Conservation (phyloP, 2,113 vertebrate species). For the Carettochelys insculpta region DNA sequence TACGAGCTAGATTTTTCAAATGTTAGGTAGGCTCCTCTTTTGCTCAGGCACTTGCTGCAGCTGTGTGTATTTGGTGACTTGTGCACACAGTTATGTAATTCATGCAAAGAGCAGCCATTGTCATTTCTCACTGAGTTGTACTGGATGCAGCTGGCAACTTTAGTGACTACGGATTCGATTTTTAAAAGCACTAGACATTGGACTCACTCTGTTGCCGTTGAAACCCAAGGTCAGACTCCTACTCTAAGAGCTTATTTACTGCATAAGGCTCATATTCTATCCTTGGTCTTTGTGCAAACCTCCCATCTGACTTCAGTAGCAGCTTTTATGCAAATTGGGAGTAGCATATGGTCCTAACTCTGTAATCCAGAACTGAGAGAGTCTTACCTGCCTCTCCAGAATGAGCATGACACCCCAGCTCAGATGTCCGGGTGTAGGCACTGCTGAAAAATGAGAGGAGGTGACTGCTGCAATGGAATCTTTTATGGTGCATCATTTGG, state of each 20-base stretch:
- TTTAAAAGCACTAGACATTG: neutral
- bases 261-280: neutral
- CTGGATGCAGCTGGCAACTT: neutral
- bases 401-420: constrained; percentile 36
- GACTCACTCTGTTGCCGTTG: neutral
- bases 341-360: constrained; percentile 51
- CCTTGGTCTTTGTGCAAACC: constrained; percentile 27
- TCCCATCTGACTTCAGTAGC: constrained; percentile 35
- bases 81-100: neutral
- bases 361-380: constrained; percentile 53
- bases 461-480: neutral
- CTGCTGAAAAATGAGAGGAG: neutral
- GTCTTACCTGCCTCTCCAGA: constrained; percentile 39
- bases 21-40: neutral
- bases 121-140: neutral
- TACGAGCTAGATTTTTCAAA: neutral
- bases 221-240: neutral
- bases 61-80: neutral
- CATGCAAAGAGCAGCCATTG: neutral
- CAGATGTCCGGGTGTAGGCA: neutral
- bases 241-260: neutral
- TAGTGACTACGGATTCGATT: neutral
- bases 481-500: neutral
- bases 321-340: neutral
- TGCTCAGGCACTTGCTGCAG: neutral